Conservation (phyloP, 2,888 invertebrate genomes). For the Mythimna pallens region DNA sequence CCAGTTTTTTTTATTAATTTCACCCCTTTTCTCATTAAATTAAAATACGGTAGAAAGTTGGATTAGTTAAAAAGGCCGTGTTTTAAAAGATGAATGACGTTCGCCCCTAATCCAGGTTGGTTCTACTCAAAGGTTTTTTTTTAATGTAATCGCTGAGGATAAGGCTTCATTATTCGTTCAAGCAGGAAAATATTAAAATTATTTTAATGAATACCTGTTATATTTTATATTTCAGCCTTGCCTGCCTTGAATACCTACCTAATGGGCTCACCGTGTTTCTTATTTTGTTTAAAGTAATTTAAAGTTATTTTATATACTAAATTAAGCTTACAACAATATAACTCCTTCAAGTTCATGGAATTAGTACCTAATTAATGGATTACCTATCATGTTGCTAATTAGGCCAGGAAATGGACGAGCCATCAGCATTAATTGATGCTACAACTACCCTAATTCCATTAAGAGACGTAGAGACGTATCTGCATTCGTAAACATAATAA, state of each 20-base stretch:
- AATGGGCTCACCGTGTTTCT: background rate
- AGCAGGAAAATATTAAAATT: constrained; percentile 6
- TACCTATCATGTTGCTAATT: constrained; percentile 6
- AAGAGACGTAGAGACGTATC: background rate
- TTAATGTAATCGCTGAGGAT: constrained; percentile 11
- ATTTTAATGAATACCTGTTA: constrained; percentile 5
- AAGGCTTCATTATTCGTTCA: constrained; percentile 13
- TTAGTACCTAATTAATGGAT: background rate
- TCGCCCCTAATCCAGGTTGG: constrained; percentile 22
- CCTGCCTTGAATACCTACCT: background rate
- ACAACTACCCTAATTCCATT: constrained; percentile 2
- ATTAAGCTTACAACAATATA: background rate
- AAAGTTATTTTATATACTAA: background rate
- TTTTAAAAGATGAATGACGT: constrained; percentile 24
- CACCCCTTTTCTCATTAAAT: constrained; percentile 29
- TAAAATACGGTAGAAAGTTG: constrained; percentile 45
- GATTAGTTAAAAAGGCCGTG: constrained; percentile 38
- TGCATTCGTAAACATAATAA: background rate
- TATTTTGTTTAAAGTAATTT: background rate
- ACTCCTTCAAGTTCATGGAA: background rate
- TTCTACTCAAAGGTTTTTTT: constrained; percentile 5
- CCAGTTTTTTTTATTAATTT: constrained; percentile 25
- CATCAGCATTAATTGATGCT: constrained; percentile 3
- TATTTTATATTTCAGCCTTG: background rate
- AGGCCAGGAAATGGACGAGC: background rate